Base-by-base conservation (phyloP, 2,888 invertebrate species). In the Caenorhabditis becei region DNA sequence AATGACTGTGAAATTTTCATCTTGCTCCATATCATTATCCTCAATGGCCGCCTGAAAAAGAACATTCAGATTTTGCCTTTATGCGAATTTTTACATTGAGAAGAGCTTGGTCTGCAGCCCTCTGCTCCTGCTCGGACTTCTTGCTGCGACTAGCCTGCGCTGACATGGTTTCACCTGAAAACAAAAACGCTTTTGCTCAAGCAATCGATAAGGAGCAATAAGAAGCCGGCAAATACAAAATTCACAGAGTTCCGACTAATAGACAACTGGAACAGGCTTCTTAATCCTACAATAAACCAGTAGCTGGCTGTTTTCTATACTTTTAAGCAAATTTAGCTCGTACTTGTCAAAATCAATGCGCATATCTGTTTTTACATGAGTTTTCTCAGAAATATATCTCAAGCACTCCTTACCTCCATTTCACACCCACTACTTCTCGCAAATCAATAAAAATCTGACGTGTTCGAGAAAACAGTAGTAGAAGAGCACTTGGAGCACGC, bases 1-100 rank as follows among this genome's bases (percentile, higher is more conserved):
- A 62, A 87, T 84, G n/a, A 81, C 54, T 14, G 82, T 83, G 65
- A 78, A 87, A 24, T 77, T 77, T 47, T 83, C 83, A 59, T 80
- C 80, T 62, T 86, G 82, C 65, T 84, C 83, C 71, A 80, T 67
- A 3, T 67, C 74, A 65, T 75, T 77, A 44, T 77, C 77, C 16
- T 70, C 69, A 11, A 77, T 83, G 16, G 77, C 77, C 11, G 77
- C 74, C 79, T 79, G 44, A 8, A n/a, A n/a, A n/a, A n/a, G n/a
- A n/a, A n/a, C n/a, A 66, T 62, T 18, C 20, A 32, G 24, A 51
- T 26, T 20, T 28, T 3, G 54, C 23, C 1, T 47, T 14, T 7
- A 7, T 32, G 23, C n/a, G 32, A 23, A 47, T 32, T 14, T 14
- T 53, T 54, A 79, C 81, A 62, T 81, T 67, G 18, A 81, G 77